A percentile compares a stretch with the other conserved stretches of the same genome.
Conservation (phyloP, 2,888 invertebrate species). For the Tribolium freemani region DNA sequence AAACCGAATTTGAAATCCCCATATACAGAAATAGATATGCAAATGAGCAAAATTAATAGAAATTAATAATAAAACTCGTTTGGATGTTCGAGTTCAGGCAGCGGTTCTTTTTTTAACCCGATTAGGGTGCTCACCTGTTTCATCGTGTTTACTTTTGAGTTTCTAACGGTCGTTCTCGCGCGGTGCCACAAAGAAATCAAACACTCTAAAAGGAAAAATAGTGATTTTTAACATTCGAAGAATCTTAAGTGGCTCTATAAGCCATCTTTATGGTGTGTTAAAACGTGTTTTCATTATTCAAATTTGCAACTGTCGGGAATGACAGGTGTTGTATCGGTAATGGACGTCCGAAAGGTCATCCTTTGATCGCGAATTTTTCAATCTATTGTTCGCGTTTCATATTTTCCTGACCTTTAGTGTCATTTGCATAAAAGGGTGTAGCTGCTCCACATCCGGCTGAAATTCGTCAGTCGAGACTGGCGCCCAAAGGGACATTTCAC, state of each 20-base stretch:
- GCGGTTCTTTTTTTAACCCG: slow-evolving; percentile 11
- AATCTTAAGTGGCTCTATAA: slow-evolving; percentile 38
- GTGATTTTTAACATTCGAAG: slow-evolving; percentile 35
- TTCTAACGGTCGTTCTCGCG: slow-evolving; percentile 23
- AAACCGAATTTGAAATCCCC: slow-evolving; percentile 7
- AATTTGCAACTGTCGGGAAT: slow-evolving; percentile 37
- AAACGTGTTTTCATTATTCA: slow-evolving; percentile 39
- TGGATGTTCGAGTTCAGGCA: slow-evolving; percentile 15
- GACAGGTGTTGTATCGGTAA: slow-evolving; percentile 33
- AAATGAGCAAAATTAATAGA: slow-evolving; percentile 22
- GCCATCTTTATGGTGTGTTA: slow-evolving; percentile 37
- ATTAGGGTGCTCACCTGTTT: slow-evolving; percentile 2
- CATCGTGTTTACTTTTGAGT: slow-evolving; percentile 20
- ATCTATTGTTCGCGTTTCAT: slow-evolving; percentile 3
- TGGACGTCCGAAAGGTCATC: slow-evolving; percentile 2
- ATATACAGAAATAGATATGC: slow-evolving; percentile 13
- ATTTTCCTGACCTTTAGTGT: slow-evolving; percentile 38
- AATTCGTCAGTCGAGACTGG: slow-evolving; percentile 13
- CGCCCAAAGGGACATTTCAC: slow-evolving; percentile 41
- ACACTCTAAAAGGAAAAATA: slow-evolving; percentile 36
- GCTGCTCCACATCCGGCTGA: slow-evolving; percentile 32
- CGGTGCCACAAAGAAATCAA: slow-evolving; percentile 34
- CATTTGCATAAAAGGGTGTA: slow-evolving; percentile 36
- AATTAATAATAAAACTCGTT: slow-evolving; percentile 29
- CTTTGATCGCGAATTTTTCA: slow-evolving; percentile 15